A percentile compares a stretch with the other conserved stretches of the same genome.
These are phyloP conservation scores for Calliphora vicina DNA, from an alignment of 1,140 invertebrate species.

Conservation along the genomic window DNA sequence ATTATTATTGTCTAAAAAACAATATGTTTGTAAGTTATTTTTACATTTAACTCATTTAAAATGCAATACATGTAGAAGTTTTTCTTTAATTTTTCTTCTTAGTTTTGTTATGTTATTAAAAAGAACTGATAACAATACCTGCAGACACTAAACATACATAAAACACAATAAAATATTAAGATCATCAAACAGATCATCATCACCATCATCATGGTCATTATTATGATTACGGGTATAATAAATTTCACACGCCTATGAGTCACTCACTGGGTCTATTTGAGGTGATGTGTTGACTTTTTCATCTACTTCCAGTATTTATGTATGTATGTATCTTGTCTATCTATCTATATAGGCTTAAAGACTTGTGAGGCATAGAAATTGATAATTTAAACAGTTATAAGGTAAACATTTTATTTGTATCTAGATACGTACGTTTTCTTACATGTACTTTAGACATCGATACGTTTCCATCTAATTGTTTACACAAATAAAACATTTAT, in stretches of 20 bases:
- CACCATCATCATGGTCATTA: no score
- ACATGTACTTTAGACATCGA: background rate
- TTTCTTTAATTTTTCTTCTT: background rate
- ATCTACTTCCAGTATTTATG: no score
- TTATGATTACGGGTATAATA: background rate
- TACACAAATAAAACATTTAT: conserved; percentile 9
- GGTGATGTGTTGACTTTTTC: background rate
- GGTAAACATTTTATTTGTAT: background rate
- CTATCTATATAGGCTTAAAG: no score
- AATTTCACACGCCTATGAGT: conserved; percentile 35
- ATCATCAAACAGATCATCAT: no score
- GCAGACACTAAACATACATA: no score
- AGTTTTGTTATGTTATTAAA: background rate
- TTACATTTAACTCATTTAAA: conserved; percentile 17
- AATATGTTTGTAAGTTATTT: background rate
- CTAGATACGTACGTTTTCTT: background rate
- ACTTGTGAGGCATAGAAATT: background rate
- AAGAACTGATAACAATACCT: background rate
- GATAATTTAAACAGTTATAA: conserved; percentile 27
- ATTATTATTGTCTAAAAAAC: background rate
- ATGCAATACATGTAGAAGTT: conserved; percentile 19
- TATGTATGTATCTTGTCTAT: no score
- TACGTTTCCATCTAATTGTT: background rate
- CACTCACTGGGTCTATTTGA: background rate
- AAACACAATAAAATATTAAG: no score